These are phyloP conservation scores for Syrista parreyssii DNA, from an alignment of 2,888 invertebrate species.

Conservation along the genomic window DNA sequence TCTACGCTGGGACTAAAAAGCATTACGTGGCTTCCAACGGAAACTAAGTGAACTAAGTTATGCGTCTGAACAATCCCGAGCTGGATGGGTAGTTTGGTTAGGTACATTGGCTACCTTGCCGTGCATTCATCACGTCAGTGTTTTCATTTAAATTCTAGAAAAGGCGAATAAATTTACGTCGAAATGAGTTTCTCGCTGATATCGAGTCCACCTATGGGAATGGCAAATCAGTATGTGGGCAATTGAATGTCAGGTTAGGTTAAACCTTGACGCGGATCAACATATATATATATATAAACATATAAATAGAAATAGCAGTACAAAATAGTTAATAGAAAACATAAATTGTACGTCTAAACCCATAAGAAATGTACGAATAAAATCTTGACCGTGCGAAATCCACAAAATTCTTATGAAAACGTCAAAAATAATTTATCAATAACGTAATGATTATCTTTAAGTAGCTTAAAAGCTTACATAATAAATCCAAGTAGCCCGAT, in stretches of 20 bases:
- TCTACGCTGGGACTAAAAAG: not conserved
- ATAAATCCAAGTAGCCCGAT: fast-evolving
- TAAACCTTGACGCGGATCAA: not conserved
- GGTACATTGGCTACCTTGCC: not conserved
- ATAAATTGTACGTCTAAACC: not conserved
- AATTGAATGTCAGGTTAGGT: not conserved
- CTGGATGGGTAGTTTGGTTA: not conserved
- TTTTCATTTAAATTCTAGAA: slow-evolving; percentile 21
- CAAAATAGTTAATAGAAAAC: not conserved
- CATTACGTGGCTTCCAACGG: not conserved
- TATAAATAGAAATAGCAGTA: not conserved
- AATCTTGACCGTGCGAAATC: not conserved
- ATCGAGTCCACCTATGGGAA: not conserved
- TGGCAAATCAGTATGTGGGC: not conserved
- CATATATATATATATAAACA: not conserved
- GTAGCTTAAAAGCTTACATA: too few species aligned
- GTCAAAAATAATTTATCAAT: too few species aligned
- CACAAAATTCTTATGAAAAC: not conserved
- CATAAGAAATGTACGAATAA: not conserved
- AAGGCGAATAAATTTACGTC: slow-evolving; percentile 22
- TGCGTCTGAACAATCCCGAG: not conserved
- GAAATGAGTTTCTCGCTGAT: slow-evolving; percentile 13
- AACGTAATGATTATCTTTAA: not conserved
- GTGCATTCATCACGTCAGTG: not conserved
- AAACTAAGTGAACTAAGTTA: not conserved